Conservation (phyloP, 2,888 invertebrate genomes). For the Pandemis heparana region DNA sequence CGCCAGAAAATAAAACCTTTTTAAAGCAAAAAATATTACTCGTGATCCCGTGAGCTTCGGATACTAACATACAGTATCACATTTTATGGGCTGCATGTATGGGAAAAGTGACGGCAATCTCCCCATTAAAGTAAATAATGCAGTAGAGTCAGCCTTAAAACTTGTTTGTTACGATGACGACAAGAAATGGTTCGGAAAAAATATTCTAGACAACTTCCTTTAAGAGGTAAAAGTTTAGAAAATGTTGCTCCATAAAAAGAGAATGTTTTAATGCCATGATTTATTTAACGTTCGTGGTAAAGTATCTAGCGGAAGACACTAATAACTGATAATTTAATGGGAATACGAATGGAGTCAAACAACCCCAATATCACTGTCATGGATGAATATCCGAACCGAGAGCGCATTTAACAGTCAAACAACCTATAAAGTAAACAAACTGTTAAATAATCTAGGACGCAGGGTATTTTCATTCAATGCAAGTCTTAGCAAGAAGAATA, state of each 20-base stretch:
- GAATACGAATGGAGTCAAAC: not conserved
- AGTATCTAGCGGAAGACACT: not conserved
- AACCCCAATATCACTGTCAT: not conserved
- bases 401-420: conserved; percentile 8
- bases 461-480: conserved; percentile 7
- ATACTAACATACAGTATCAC: conserved; percentile 14
- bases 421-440: conserved; percentile 28
- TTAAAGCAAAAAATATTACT: conserved; percentile 6
- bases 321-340: not conserved
- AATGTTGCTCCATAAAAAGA: not conserved
- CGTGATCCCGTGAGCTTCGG: not conserved
- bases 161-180: conserved; percentile 8
- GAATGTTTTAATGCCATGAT: conserved; percentile 3
- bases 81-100: conserved; percentile 16
- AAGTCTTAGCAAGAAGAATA: not conserved
- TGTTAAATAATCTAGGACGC: conserved; percentile 9
- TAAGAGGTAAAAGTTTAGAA: conserved; percentile 1
- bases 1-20: not conserved
- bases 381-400: conserved; percentile 2
- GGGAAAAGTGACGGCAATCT: conserved; percentile 17
- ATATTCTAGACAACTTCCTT: conserved; percentile 2
- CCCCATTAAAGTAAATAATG: conserved; percentile 20
- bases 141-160: conserved; percentile 7
- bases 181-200: conserved; percentile 3
- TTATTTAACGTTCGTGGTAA: not conserved